Percentiles rank a stretch among this genome's conserved stretches.
These are phyloP conservation scores for Protobothrops flavoviridis DNA, from an alignment of 2,113 vertebrate species.

Conservation along the genomic window DNA sequence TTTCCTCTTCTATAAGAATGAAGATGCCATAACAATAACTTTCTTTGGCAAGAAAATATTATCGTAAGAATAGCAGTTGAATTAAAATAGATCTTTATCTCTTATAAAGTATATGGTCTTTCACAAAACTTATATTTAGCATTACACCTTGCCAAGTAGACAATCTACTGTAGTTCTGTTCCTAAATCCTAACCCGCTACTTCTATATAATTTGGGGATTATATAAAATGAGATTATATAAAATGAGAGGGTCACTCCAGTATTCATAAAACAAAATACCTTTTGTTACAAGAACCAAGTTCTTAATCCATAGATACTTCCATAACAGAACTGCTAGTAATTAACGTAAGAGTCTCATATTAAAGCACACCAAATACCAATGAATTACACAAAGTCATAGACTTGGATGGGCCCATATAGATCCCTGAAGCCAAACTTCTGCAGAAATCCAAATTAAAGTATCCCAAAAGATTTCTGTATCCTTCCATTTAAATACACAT, in stretches of 20 bases:
- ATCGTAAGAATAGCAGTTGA: background rate
- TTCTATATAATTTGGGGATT: background rate
- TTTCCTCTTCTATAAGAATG: conserved; percentile 2
- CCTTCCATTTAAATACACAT: background rate
- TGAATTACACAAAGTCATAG: background rate
- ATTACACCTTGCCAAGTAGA: background rate
- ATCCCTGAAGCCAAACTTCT: background rate
- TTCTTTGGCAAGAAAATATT: background rate
- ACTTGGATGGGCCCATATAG: background rate
- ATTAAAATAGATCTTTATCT: background rate
- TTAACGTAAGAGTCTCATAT: background rate
- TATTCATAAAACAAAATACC: background rate
- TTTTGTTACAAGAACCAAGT: background rate
- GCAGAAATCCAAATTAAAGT: background rate
- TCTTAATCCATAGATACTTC: background rate
- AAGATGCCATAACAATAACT: background rate
- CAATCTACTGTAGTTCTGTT: background rate
- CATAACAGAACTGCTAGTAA: background rate
- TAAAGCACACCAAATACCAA: background rate
- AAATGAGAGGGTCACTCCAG: background rate
- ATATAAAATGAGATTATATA: background rate
- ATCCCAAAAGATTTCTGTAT: background rate
- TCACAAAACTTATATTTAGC: background rate
- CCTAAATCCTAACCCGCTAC: background rate
- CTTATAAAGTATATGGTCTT: background rate